Evolutionary conservation across 1,140 invertebrate genomes (phyloP).

Genomic region (Frieseomelitta varia): DNA sequence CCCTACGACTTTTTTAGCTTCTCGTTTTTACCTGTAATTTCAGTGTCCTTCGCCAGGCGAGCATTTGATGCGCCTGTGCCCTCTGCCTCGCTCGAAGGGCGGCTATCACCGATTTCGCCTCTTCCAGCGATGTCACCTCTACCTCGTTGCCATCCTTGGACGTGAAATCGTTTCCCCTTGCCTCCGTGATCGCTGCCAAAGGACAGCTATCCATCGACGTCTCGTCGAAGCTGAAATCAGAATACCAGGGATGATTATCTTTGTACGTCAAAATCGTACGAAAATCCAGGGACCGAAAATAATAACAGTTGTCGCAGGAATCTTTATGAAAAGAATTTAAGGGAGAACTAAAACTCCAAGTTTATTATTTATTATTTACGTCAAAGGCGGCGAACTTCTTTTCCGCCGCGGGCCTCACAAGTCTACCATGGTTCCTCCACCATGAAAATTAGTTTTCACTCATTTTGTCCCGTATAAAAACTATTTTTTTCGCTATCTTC

Average conservation of each 20-base stretch:
- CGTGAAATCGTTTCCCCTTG: constrained; percentile 63
- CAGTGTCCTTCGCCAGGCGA: constrained; percentile 81
- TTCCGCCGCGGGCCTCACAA: too few relatives aligned
- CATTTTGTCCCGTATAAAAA: too few relatives aligned
- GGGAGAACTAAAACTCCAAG: too few relatives aligned
- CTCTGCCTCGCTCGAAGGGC: constrained; percentile 80
- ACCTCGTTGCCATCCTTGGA: constrained; percentile 66
- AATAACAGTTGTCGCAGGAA: too few relatives aligned
- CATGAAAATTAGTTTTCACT: too few relatives aligned
- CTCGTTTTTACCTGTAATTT: constrained; percentile 82
- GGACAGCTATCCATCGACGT: constrained; percentile 79
- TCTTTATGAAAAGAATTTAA: too few relatives aligned
- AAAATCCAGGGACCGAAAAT: too few relatives aligned
- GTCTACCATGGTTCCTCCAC: too few relatives aligned
- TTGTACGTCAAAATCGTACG: too few relatives aligned
- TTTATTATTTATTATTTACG: too few relatives aligned
- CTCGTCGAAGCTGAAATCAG: constrained; percentile 78
- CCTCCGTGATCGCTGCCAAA: constrained; percentile 71
- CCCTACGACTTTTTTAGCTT: neutral
- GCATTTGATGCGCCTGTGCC: constrained; percentile 82
- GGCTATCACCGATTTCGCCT: constrained; percentile 82
- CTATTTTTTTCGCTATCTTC: too few relatives aligned
- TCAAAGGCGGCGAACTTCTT: too few relatives aligned
- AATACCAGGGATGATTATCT: constrained; percentile 25
- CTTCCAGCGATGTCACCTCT: constrained; percentile 82